Conservation (phyloP, 1,140 invertebrate genomes). For the Ceratina australensis region DNA sequence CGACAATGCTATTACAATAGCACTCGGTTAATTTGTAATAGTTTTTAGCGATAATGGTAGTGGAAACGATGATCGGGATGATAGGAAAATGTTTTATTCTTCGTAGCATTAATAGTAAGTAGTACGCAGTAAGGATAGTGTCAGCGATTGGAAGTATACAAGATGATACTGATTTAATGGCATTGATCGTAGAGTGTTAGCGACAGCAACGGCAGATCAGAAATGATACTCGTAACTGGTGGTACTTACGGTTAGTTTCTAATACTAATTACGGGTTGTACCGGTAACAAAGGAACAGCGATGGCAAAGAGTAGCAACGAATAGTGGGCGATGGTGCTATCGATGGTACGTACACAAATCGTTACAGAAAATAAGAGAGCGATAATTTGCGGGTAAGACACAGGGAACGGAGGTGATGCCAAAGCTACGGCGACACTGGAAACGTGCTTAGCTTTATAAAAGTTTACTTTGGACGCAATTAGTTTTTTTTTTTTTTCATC, state of each 20-base stretch:
- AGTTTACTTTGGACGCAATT: constrained; percentile 63
- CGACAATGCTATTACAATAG: neutral
- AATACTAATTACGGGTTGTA: no score
- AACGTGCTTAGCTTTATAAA: constrained; percentile 53
- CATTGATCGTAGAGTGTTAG: no score
- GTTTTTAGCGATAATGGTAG: neutral
- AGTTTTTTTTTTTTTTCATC: constrained; percentile 43
- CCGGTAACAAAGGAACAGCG: neutral
- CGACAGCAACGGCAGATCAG: no score
- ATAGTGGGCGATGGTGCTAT: no score
- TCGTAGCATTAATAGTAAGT: neutral
- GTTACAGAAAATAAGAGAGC: neutral
- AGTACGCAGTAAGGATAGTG: no score
- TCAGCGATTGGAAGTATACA: no score
- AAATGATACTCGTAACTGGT: no score
- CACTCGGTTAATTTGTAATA: neutral
- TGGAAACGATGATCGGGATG: neutral
- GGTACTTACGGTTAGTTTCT: no score
- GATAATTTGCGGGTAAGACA: constrained; percentile 58
- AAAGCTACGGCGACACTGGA: constrained; percentile 43
- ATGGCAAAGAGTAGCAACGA: no score
- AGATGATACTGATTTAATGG: no score
- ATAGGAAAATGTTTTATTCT: neutral
- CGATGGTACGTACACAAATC: no score
- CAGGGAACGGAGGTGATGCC: no score